phyloP scores from a whole-genome alignment of 2,797 vertebrate species.

The Fundulus diaphanus region DNA sequence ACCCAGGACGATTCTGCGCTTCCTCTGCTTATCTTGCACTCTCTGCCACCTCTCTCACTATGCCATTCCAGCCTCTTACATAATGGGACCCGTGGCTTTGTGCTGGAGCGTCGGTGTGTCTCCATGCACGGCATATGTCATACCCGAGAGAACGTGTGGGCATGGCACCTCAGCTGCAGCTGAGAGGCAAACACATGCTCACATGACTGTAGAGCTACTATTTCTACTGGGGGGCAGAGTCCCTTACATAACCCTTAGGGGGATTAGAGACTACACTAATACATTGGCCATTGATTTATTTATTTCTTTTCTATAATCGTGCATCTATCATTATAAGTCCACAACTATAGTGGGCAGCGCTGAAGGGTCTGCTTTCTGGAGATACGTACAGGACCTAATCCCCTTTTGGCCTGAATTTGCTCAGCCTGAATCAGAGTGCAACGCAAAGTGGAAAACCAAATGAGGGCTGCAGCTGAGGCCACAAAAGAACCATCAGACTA shows the following conservation, averaged over 20 bases:
- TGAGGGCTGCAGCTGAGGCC: conserved; percentile 33
- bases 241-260: conserved; percentile 65
- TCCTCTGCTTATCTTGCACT: conserved; percentile 5
- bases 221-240: conserved; percentile 37
- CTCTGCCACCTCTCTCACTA: background rate
- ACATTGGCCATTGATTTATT: conserved; percentile 68
- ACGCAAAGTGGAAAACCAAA: conserved; percentile 45
- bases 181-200: conserved; percentile 58
- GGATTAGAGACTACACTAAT: conserved; percentile 64
- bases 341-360: conserved; percentile 23
- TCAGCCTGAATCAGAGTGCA: conserved; percentile 25
- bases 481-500: conserved; percentile 16
- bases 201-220: conserved; percentile 53
- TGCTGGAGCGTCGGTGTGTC: conserved; percentile 15
- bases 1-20: conserved; percentile 3
- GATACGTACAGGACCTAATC: conserved; percentile 68
- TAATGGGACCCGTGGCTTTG: conserved; percentile 13
- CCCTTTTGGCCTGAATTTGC: conserved; percentile 71
- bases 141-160: conserved; percentile 33
- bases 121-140: conserved; percentile 46
- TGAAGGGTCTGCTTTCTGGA: conserved; percentile 62
- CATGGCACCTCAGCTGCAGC: conserved; percentile 52
- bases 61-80: conserved; percentile 17
- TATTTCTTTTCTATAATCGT: conserved; percentile 64
- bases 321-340: conserved; percentile 60